A percentile compares a stretch with the other conserved stretches of the same genome.
Conservation (phyloP, 2,797 vertebrate species). For the Microchirus variegatus region DNA sequence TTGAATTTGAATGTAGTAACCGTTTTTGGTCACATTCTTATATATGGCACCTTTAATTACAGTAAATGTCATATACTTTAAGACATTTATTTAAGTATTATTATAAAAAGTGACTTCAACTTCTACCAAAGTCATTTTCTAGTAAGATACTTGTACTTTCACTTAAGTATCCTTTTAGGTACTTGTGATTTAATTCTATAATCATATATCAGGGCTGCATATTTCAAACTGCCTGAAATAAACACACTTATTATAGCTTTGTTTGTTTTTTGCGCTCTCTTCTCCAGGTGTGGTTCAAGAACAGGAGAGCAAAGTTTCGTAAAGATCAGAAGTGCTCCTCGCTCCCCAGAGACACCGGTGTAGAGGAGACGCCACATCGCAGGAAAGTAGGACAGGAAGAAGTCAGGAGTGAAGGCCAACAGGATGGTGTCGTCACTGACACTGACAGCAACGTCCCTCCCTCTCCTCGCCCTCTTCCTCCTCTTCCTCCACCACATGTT, state of each 20-base stretch:
- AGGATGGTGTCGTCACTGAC: slow-evolving; percentile 30
- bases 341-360: slow-evolving; percentile 53
- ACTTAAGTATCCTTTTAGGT: no score
- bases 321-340: slow-evolving; percentile 79
- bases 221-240: neutral
- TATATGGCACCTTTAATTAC: no score
- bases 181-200: no score
- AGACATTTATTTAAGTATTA: no score
- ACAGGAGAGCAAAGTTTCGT: slow-evolving; percentile 86
- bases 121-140: no score
- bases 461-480: slow-evolving; percentile 22
- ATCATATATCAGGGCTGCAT: no score
- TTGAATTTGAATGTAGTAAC: no score
- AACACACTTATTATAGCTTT: neutral
- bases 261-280: neutral
- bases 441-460: slow-evolving; percentile 24
- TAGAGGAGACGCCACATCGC: slow-evolving; percentile 43
- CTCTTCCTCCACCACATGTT: slow-evolving; percentile 18
- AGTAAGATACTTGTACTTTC: no score
- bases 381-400: slow-evolving; percentile 51
- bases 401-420: slow-evolving; percentile 42
- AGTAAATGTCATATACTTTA: no score
- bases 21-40: no score
- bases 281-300: slow-evolving; percentile 88
- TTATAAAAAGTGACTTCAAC: no score